A percentile compares a stretch with the other conserved stretches of the same genome.
phyloP scores from a whole-genome alignment of 2,113 vertebrate genomes.

The Ictalurus furcatus region DNA sequence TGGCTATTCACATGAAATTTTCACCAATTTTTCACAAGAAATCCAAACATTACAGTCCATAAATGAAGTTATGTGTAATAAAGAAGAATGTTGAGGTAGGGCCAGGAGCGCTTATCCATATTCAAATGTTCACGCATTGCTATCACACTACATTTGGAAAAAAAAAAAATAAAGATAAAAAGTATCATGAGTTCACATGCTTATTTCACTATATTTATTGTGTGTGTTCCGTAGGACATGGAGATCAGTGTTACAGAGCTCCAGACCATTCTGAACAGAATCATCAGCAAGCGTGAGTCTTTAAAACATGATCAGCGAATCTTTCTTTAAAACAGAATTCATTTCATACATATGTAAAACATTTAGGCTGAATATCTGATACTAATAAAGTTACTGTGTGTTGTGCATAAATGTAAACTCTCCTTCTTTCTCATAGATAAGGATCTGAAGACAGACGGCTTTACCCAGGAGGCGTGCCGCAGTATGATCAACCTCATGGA shows the following conservation, averaged over 20 bases:
- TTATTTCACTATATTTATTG: not conserved
- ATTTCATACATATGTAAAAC: not conserved
- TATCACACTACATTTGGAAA: not conserved
- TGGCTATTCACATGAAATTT: no score
- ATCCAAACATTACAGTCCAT: no score
- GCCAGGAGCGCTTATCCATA: not conserved
- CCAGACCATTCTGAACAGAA: slow-evolving; percentile 87
- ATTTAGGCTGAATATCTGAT: not conserved
- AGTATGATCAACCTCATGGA: slow-evolving; percentile 97
- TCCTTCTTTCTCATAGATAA: slow-evolving; percentile 76
- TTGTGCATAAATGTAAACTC: not conserved
- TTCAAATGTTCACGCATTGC: not conserved
- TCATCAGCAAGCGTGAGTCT: slow-evolving; percentile 87
- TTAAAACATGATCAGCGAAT: not conserved
- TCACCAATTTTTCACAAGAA: no score
- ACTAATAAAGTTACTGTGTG: not conserved
- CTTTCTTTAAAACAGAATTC: not conserved
- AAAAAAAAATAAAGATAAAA: no score
- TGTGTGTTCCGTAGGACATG: slow-evolving; percentile 77
- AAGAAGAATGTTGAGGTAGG: no score
- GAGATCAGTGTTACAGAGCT: slow-evolving; percentile 87
- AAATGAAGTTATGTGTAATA: no score
- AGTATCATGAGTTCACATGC: not conserved
- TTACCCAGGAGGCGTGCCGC: slow-evolving; percentile 83
- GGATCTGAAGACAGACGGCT: slow-evolving; percentile 90